These are phyloP conservation scores for Poecilia picta DNA, from an alignment of 2,797 vertebrate species.

Conservation along the genomic window DNA sequence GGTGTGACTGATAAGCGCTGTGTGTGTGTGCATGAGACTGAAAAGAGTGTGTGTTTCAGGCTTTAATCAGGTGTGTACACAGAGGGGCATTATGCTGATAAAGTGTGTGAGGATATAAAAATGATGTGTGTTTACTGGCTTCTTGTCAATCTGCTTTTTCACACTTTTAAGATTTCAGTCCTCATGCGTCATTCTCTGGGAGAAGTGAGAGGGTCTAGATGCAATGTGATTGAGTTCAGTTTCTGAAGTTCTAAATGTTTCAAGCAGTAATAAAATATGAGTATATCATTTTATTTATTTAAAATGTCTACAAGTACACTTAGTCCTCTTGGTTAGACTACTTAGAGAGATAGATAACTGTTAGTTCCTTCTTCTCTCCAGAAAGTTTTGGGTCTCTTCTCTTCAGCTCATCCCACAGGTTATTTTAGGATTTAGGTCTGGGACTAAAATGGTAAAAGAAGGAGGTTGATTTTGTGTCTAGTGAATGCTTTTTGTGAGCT, in stretches of 20 bases:
- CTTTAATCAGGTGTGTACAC: conserved; percentile 20
- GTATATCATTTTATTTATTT: not conserved
- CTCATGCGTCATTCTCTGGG: conserved; percentile 1
- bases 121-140: conserved; percentile 36
- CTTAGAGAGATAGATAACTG: not conserved
- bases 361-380: not conserved
- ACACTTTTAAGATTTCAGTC: conserved; percentile 16
- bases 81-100: conserved; percentile 6
- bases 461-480: not conserved
- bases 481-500: not conserved
- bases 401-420: not conserved
- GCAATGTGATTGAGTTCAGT: not conserved
- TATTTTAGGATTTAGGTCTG: not conserved
- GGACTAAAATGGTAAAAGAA: not conserved
- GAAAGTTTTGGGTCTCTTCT: not conserved
- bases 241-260: not conserved
- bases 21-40: conserved; percentile 24
- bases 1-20: conserved; percentile 64
- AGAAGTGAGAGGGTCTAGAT: not conserved
- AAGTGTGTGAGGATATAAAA: conserved; percentile 13
- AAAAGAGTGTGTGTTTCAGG: conserved; percentile 19
- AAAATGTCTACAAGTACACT: too few species aligned
- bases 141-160: conserved; percentile 58
- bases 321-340: too few species aligned
- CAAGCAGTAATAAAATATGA: not conserved